Evolutionary conservation across 2,888 invertebrate species (phyloP), one percentile per base, ranked within the genome.

Genomic region (Taphrorychus bicolor): DNA sequence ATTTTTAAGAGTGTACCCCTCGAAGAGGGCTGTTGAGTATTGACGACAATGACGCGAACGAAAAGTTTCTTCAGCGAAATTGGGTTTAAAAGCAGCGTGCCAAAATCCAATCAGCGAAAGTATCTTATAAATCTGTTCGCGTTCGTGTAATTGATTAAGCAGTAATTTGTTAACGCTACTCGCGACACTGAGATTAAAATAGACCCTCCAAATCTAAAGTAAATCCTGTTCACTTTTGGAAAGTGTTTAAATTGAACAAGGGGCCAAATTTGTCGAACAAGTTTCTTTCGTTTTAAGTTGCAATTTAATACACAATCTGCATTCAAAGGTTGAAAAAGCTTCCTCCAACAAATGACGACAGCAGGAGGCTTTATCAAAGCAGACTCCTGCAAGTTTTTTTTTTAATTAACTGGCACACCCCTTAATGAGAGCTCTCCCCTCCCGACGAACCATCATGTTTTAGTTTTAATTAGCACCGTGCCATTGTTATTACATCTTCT

Each of bases 11-110:
- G 23, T n/a, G 45, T 59, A 11, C 1, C 14, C 24, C 24, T 48
- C 18, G n/a, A 48, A 48, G 9, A 19, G 41, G 18, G 45, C 45
- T 58, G 23, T 59, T 18, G 18, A 49, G 32, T 22, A 49, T 49
- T 23, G 59, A 59, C 59, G 59, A 59, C 59, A 51, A 51, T 59
- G 19, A 59, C 32, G 59, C 14, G 59, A 16, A 9, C 14, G 41
- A 41, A 40, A 59, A 59, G 59, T 24, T 40, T 59, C 51, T 51
- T 51, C 5, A 59, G 51, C 49, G 23, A 52, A 60, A 53, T 19
- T 23, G 23, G 53, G 42, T 53, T 53, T 19, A 17, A 53, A 23
- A 53, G 53, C 52, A 42, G 52, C 59, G 9, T 41, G 51, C 52
- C 16, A 52, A 52, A 60, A 60, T 53, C 52, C 16, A 53, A 60